Percentiles rank a stretch among this genome's conserved stretches.
Evolutionary conservation across 2,113 vertebrate genomes (phyloP).

Genomic region (Noctilio leporinus): DNA sequence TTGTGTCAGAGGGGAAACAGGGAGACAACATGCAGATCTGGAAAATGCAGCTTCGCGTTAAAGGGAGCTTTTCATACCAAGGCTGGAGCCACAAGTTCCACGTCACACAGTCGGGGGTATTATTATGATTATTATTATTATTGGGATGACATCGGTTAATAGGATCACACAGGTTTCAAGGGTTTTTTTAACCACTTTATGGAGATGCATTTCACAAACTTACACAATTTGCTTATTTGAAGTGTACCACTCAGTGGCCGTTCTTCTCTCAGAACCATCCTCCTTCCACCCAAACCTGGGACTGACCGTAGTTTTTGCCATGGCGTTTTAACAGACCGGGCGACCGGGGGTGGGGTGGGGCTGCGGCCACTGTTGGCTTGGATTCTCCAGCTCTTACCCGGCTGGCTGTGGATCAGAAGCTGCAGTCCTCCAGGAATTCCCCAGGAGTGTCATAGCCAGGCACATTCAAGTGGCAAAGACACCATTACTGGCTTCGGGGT

Average conservation of each 20-base stretch:
- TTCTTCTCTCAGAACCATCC: background rate
- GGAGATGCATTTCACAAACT: background rate
- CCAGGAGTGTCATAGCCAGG: background rate
- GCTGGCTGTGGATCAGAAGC: background rate
- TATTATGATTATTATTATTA: too few relatives aligned
- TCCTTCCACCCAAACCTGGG: background rate
- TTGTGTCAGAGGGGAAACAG: background rate
- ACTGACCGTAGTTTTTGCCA: background rate
- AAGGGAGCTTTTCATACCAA: background rate
- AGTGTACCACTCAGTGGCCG: background rate
- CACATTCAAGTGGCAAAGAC: background rate
- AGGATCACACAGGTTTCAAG: background rate
- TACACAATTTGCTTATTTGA: background rate
- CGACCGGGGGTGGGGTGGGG: fast-evolving
- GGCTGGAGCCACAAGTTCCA: background rate
- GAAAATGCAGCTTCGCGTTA: background rate
- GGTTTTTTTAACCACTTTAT: background rate
- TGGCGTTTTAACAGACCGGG: background rate
- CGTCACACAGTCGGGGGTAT: background rate
- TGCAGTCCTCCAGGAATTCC: background rate
- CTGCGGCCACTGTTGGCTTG: background rate
- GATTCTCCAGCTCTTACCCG: background rate
- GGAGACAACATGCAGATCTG: background rate
- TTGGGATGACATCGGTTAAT: too few relatives aligned
- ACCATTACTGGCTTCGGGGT: background rate